Base-by-base conservation (phyloP, 2,113 vertebrate species). In the Nesoenas mayeri region DNA sequence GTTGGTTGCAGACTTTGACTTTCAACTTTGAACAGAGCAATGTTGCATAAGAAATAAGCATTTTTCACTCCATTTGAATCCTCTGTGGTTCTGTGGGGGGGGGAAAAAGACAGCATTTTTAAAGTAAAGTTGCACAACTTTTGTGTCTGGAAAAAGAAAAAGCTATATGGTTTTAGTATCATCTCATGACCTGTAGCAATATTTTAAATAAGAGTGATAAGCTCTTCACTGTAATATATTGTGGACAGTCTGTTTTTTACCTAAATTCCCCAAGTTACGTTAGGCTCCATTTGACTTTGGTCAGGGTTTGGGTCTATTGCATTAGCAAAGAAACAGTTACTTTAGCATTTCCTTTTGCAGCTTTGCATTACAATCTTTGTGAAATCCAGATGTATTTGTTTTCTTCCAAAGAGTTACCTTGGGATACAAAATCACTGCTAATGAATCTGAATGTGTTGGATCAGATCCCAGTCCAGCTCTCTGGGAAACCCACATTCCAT, bases 331-430 rank as follows among this genome's bases (percentile, higher is more conserved):
- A 94, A 94, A 92, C 57, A 77, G 79, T 95, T 96, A 90, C 74
- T 91, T 83, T 61, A 77, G 93, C 69, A 95, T 96, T 97, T 97
- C 96, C 94, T 96, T 83, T 91, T 96, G 66, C 62, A 94, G 95
- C 44, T 92, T 96, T 93, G 53, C 85, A 66, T 91, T 96, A 84
- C 69, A 75, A 79, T 69, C 31, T 87, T 96, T 95, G 92, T 87
- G 79, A 95, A 97, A 97, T 85, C 96, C 97, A 97, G 96, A 97
- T 97, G 96, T 97, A 85, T 95, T 91, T 93, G 87, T 96, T 96
- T 96, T 95, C 92, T 95, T 95, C 88, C 91, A 96, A 64, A 84
- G 84, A 96, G 96, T 94, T 97, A 97, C 93, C 93, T 95, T 95
- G 96, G 97, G 91, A 95, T 91, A 97, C 83, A 50, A 92, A 91